Conservation (phyloP, 1,140 invertebrate genomes). For the Eriosoma lanigerum region DNA sequence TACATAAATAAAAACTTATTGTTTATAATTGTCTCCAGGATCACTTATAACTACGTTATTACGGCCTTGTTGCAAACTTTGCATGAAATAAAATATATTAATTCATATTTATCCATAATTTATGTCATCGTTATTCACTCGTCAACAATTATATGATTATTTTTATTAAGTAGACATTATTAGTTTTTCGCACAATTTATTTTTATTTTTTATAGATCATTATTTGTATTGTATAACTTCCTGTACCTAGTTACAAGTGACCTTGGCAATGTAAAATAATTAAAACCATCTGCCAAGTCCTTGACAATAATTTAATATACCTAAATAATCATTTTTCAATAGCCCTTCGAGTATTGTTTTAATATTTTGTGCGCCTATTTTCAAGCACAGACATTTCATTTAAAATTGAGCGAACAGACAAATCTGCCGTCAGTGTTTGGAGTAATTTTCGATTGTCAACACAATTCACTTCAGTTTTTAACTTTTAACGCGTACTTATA, state of each 20-base stretch:
- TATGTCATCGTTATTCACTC: background rate
- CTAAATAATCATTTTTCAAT: background rate
- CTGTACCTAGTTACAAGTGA: background rate
- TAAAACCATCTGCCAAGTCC: background rate
- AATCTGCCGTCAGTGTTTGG: background rate
- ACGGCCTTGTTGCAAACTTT: background rate
- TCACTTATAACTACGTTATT: background rate
- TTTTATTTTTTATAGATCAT: background rate
- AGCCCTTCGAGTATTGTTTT: background rate
- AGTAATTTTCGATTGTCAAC: background rate
- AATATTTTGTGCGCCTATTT: no score
- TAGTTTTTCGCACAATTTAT: background rate
- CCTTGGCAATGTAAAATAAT: conserved; percentile 15
- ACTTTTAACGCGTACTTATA: no score
- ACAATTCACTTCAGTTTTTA: background rate
- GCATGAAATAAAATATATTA: background rate
- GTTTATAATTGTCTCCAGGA: background rate
- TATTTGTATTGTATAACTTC: background rate
- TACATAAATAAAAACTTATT: background rate
- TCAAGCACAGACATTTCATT: background rate
- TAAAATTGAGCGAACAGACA: background rate
- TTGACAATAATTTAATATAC: conserved; percentile 5
- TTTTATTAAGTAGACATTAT: background rate
- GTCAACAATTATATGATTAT: background rate
- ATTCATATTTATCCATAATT: background rate